Conservation (phyloP, 1,140 invertebrate species). For the Ostrea edulis region DNA sequence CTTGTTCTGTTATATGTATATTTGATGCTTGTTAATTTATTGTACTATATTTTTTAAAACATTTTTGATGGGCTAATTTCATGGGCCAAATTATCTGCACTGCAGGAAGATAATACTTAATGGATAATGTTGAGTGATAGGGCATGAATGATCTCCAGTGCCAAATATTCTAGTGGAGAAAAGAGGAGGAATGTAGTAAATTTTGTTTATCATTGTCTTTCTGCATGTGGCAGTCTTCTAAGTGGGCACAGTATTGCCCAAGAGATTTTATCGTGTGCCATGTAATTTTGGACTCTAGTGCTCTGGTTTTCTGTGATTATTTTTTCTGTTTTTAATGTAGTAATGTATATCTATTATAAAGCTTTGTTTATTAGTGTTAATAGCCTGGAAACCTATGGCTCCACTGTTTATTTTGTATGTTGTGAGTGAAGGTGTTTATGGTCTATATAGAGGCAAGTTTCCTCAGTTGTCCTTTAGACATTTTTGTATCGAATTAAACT, state of each 20-base stretch:
- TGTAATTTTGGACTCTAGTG: neutral
- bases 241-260: conserved; percentile 10
- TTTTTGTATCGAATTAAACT: neutral
- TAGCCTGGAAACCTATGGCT: conserved; percentile 8
- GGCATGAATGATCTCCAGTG: conserved; percentile 28
- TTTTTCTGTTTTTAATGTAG: conserved; percentile 39
- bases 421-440: neutral
- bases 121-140: conserved; percentile 27
- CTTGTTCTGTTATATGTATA: conserved; percentile 25
- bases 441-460: neutral
- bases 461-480: too few relatives aligned
- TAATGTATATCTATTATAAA: conserved; percentile 11
- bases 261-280: neutral
- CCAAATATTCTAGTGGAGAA: conserved; percentile 4
- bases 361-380: conserved; percentile 4
- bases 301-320: conserved; percentile 48
- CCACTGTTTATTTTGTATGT: neutral
- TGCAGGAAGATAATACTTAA: neutral
- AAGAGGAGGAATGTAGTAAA: neutral
- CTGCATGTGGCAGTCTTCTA: conserved; percentile 12
- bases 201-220: conserved; percentile 23
- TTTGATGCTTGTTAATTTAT: conserved; percentile 38
- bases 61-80: conserved; percentile 29
- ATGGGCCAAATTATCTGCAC: conserved; percentile 24
- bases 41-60: conserved; percentile 30